Conservation (phyloP, 2,113 vertebrate genomes). For the Columbina picui region DNA sequence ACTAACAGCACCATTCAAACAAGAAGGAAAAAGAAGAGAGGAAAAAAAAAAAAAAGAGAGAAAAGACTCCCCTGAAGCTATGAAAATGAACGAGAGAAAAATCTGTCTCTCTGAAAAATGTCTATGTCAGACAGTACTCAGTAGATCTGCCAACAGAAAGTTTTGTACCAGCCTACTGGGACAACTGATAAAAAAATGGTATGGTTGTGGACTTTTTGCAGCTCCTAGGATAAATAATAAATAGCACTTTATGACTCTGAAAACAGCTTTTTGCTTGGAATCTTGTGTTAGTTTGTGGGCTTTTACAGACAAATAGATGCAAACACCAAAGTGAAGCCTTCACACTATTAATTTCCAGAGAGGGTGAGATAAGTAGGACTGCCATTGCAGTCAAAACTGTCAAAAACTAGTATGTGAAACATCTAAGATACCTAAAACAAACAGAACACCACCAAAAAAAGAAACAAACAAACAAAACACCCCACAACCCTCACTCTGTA, state of each 20-base stretch:
- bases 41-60: neutral
- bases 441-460: neutral
- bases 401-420: neutral
- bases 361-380: neutral
- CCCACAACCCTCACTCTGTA: neutral
- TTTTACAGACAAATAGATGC: neutral
- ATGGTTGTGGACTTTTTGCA: neutral
- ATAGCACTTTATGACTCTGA: neutral
- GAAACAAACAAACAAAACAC: neutral
- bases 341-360: neutral
- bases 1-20: neutral
- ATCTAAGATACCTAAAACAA: neutral
- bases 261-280: neutral
- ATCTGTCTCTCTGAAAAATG: neutral
- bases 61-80: neutral
- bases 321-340: neutral
- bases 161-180: neutral
- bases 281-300: rapidly evolving
- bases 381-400: neutral
- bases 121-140: neutral
- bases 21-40: neutral
- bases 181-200: neutral
- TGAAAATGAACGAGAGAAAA: neutral
- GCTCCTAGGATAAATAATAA: neutral
- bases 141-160: neutral